Evolutionary conservation across 2,888 invertebrate genomes (phyloP).

Genomic region (Aelia acuminata): DNA sequence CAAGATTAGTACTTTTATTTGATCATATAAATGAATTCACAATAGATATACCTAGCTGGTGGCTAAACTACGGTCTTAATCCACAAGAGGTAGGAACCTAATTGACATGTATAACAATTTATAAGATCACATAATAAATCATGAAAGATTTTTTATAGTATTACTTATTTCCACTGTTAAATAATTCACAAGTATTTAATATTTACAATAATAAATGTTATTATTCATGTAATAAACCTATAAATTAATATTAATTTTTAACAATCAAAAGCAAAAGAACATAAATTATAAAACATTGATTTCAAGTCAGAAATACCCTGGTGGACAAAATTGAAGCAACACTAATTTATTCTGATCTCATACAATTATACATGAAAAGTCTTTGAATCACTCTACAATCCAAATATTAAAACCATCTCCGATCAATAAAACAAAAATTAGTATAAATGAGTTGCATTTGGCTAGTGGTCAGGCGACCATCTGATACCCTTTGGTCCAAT

Average conservation of each 20-base stretch:
- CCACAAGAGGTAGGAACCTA: background rate
- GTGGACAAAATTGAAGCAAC: too few species aligned
- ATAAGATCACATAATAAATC: background rate
- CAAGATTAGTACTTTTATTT: too few species aligned
- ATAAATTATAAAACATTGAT: background rate
- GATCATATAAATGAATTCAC: background rate
- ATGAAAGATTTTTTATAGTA: background rate
- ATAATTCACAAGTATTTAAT: background rate
- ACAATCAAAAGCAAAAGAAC: background rate
- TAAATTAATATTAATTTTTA: background rate
- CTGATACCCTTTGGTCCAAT: constrained; percentile 19
- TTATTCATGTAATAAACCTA: background rate
- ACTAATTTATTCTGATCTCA: too few species aligned
- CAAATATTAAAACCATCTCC: background rate
- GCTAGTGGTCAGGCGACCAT: background rate
- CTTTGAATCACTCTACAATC: too few species aligned
- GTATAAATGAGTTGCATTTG: background rate
- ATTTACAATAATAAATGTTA: background rate
- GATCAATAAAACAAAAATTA: background rate
- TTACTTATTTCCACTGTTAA: background rate
- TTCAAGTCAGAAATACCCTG: too few species aligned
- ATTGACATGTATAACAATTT: background rate
- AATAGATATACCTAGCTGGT: background rate
- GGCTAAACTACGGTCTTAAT: background rate
- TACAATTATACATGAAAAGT: too few species aligned